A percentile compares a stretch with the other conserved stretches of the same genome.
Evolutionary conservation across 1,140 invertebrate species (phyloP).

Genomic region (fruit fly (Drosophila melanogaster)): Release_6_plus_ISO1_MT NT_037436.4:4683001-4683500

Average conservation of each 20-base stretch:
- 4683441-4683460: constrained; percentile 9
- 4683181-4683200: constrained; percentile 74
- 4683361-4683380: too few relatives aligned
- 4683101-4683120: constrained; percentile 73
- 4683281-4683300: too few relatives aligned
- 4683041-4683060: constrained; percentile 18
- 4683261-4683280: too few relatives aligned
- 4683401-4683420: too few relatives aligned
- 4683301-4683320: too few relatives aligned
- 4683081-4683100: constrained; percentile 75
- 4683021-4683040: constrained; percentile 69
- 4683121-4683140: constrained; percentile 65
- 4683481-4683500: constrained; percentile 35
- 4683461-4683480: background rate
- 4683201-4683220: constrained; percentile 33
- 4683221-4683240: constrained; percentile 8
- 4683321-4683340: too few relatives aligned
- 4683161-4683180: constrained; percentile 36
- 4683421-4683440: background rate
- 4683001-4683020: constrained; percentile 62
- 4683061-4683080: constrained; percentile 15
- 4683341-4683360: too few relatives aligned
- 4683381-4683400: too few relatives aligned
- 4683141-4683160: constrained; percentile 63
- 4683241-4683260: too few relatives aligned